Conservation (phyloP, 1,140 invertebrate genomes). For the Oscheius sp. region DNA sequence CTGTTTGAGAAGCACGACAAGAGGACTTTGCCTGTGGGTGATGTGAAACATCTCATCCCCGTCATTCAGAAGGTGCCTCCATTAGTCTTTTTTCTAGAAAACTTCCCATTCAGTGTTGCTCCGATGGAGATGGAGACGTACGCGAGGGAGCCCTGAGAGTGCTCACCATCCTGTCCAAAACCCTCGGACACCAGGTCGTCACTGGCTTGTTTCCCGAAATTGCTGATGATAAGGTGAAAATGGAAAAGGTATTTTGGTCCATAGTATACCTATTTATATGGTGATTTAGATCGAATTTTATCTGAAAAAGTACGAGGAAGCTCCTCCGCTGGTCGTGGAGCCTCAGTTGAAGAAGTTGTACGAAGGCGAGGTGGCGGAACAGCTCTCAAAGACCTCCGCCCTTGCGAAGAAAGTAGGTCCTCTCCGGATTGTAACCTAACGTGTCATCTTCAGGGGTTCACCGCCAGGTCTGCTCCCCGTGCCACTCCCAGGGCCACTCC, state of each 20-base stretch:
- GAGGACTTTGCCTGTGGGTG: not conserved
- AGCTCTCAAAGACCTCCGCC: not conserved
- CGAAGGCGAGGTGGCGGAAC: not conserved
- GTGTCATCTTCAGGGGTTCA: no score
- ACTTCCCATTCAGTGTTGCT: not conserved
- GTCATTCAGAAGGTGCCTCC: constrained; percentile 3
- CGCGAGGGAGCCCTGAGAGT: constrained; percentile 11
- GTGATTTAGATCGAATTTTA: not conserved
- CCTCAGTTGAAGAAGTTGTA: not conserved
- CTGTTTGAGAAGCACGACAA: constrained; percentile 14
- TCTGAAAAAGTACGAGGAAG: not conserved
- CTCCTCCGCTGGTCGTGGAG: not conserved
- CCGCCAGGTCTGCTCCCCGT: no score
- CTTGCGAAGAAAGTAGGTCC: not conserved
- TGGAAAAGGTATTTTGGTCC: not conserved
- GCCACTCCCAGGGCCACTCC: no score
- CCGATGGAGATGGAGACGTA: constrained; percentile 12
- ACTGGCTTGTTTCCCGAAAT: not conserved
- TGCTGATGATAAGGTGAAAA: not conserved
- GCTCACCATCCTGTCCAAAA: not conserved
- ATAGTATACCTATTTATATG: no score
- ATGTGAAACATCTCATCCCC: not conserved
- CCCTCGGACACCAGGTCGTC: not conserved
- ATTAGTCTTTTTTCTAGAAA: not conserved
- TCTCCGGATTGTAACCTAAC: no score